Base-by-base conservation (phyloP, 2,888 invertebrate genomes). In the Lomographa bimaculata region DNA sequence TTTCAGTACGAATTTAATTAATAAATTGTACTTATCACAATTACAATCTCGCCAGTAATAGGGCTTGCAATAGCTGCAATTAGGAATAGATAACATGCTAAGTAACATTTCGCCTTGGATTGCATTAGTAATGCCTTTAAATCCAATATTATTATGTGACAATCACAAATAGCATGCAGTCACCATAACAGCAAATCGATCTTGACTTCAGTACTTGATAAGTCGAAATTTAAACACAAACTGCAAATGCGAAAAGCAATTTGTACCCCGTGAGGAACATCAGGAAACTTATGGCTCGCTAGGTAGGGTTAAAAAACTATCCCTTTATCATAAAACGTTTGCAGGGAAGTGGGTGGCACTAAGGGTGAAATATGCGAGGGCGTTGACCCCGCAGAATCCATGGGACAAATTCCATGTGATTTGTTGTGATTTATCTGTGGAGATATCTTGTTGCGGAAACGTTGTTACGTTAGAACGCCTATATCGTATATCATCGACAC, bases 331-430 rank as follows among this genome's bases (percentile, higher is more conserved):
- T 55, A 46, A 28, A 33, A 50, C 52, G 42, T 43, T 57, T 66
- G 64, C 70, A 66, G 61, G 59, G 60, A 63, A 60, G 60, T 57
- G 64, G 64, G 62, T 55, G 64, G 64, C 35, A 49, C 39, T 55
- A 46, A 56, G 68, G 64, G 70, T 70, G 66, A 68, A 55, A 64
- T 66, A 73, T 69, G 60, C 41, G 58, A 54, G 57, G 73, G 65
- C 68, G 61, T 54, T 67, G 75, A 74, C 71, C 73, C 55, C 54
- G 48, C 52, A 51, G 56, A 60, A 59, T 58, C 51, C 54, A 63
- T 60, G 57, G 64, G 56, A 70, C 64, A 68, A 67, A 64, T 72
- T 68, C 64, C 57, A 54, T 55, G 60, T 61, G 71, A 73, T 71
- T 72, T 68, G 67, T 60, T 70, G 60, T 60, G 72, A 65, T 64